Percentiles rank a stretch among this genome's conserved stretches.
These are phyloP conservation scores for Tribolium madens DNA, from an alignment of 1,140 invertebrate genomes.

Conservation along the genomic window DNA sequence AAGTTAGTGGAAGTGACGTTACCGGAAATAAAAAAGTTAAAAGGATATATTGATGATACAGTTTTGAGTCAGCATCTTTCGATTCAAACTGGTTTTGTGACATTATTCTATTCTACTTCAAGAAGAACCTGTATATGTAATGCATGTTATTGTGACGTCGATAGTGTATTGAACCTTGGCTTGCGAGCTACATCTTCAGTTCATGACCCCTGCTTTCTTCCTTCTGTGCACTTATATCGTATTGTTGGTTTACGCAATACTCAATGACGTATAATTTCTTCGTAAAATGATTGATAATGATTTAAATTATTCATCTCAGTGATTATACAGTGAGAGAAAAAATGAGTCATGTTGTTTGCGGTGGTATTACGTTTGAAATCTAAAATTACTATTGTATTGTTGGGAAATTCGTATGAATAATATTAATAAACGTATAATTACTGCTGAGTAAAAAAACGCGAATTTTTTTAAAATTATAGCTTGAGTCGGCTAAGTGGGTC, in stretches of 20 bases:
- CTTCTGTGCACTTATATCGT: neutral
- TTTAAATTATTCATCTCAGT: neutral
- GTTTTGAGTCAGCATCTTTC: neutral
- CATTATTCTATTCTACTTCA: neutral
- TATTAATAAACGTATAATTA: neutral
- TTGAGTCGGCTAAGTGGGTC: neutral
- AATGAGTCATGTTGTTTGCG: neutral
- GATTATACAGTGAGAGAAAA: neutral
- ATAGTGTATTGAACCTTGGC: constrained; percentile 45
- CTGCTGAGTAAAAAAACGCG: no score
- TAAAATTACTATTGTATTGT: neutral
- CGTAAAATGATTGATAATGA: neutral
- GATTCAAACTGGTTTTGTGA: neutral
- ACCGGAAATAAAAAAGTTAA: neutral
- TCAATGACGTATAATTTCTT: neutral
- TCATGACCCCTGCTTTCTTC: neutral
- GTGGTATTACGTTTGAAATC: neutral
- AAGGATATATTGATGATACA: neutral
- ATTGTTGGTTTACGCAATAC: neutral
- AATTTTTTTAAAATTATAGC: neutral
- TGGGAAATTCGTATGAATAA: neutral
- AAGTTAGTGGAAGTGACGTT: neutral
- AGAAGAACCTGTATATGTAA: neutral
- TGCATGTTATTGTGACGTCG: constrained; percentile 42
- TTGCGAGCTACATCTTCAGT: constrained; percentile 31